Evolutionary conservation across 2,888 invertebrate species (phyloP), one percentile per base, ranked within the genome.

Genomic region (Drosophila falleni): DNA sequence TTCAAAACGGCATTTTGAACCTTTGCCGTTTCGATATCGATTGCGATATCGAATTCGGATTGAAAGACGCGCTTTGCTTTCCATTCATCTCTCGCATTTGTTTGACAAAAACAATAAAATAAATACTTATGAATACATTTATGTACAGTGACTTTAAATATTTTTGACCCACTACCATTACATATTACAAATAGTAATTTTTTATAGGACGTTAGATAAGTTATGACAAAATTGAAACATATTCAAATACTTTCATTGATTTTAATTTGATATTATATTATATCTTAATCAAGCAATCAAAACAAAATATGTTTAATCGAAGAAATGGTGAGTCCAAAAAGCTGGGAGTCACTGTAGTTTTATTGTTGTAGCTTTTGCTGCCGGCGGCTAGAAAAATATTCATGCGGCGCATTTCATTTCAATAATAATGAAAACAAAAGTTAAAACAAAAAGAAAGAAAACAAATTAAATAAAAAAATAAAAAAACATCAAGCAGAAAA

Each of bases 341-440:
- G 31, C 31, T 31, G 31, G 1, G 31, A 31, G 31, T 3, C 31
- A 31, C 31, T 31, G 31, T 31, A 31, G 0, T 8, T 8, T 1
- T 8, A 31, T 31, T 63, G 42, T 42, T 44, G 50, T 10, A 41
- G 47, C 31, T 56, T 41, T 6, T 39, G 35, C 47, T 37, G 74
- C 89, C 86, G 44, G 68, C 69, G 88, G 83, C 83, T 80, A 86
- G 80, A 85, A 71, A 85, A 76, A 81, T 76, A 72, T 58, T 19
- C 64, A 42, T 61, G 41, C 41, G 35, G 42, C 68, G 67, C 66
- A 73, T 56, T 67, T 72, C 65, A 83, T 88, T 87, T 80, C 71
- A 87, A 88, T 83, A 74, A 81, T 74, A 78, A 84, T 84, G 72
- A 85, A 89, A 81, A 73, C 81, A 86, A 89, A 84, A 87, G 84